Base-by-base conservation (phyloP, 1,140 invertebrate species). In the Scaptomyza graminum region DNA sequence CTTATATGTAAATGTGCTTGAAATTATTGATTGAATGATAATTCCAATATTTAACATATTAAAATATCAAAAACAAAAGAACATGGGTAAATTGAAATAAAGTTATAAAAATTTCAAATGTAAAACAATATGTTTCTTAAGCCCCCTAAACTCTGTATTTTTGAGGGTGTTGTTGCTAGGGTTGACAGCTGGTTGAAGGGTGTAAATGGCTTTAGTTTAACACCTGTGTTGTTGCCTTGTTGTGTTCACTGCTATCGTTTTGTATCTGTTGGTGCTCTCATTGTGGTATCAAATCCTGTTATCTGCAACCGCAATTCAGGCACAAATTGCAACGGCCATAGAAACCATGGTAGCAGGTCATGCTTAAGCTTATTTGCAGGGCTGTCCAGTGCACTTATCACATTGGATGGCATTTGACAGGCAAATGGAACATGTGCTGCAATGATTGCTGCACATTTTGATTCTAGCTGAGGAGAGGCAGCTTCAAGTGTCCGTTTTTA, bases 301-400 rank as follows among this genome's bases (percentile, higher is more conserved):
- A 73, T 76, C 77, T 79, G 76, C 59, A 63, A 87, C 81, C 70
- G 60, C 82, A 87, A 74, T 71, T 68, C 68, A 64, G 63, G 57
- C 54, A 59, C 74, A 74, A 79, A 72, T 67, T 56, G 75, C 54
- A 67, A 61, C 41, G 25, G 25, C 9, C 11, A 44, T 15, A n/a
- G 1, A 13, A 16, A 15, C 2, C 1, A 11, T 13, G 25, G 28
- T 9, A 34, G 8, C 8, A n/a, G 11, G 16, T 15, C 12, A 3
- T 37, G 18, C 39, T 22, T 15, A 7, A 31, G 55, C 54, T 44
- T 57, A 57, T 57, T 44, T 41, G 39, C 54, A 28, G 31, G n/a
- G 13, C 12, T 59, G 64, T 47, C 31, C 51, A 44, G 5, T 57
- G 41, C 59, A 50, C 18, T 50, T 50, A 25, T 22, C 25, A 44